Percentiles rank a stretch among this genome's conserved stretches.
Evolutionary conservation across 2,888 invertebrate species (phyloP).

Genomic region (Drosophila lutescens): DNA sequence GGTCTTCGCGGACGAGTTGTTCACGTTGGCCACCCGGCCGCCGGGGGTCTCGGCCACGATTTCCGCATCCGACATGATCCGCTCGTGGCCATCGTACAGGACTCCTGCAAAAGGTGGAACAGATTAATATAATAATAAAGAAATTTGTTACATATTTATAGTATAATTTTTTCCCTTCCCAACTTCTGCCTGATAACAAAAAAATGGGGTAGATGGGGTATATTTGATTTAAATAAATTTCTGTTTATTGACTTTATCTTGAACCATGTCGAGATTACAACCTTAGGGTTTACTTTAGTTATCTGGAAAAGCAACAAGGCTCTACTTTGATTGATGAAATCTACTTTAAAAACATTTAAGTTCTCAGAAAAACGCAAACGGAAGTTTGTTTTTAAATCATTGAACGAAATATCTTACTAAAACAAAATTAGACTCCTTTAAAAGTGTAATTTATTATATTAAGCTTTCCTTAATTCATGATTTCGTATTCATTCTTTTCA

Average conservation of each 20-base stretch:
- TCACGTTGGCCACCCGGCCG: conserved; percentile 96
- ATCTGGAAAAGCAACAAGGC: conserved; percentile 2
- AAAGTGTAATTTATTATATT: not conserved
- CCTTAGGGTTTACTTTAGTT: not conserved
- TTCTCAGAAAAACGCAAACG: not conserved
- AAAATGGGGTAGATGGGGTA: not conserved
- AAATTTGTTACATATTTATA: too few species aligned
- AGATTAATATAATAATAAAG: not conserved
- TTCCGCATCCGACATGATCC: conserved; percentile 97
- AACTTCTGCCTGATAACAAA: not conserved
- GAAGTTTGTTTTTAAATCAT: not conserved
- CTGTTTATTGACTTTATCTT: not conserved
- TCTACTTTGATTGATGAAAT: conserved; percentile 1
- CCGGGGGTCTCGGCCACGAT: conserved; percentile 94
- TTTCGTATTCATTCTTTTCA: not conserved
- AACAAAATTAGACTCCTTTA: too few species aligned
- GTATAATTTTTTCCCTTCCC: not conserved
- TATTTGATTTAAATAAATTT: not conserved
- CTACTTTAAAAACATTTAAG: not conserved
- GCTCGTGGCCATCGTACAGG: conserved; percentile 98
- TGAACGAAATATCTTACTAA: too few species aligned
- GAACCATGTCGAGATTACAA: conserved; percentile 1
- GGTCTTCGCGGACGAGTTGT: conserved; percentile 94
- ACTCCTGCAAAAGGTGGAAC: conserved; percentile 87
- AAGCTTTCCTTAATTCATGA: not conserved